Base-by-base conservation (phyloP, 2,797 vertebrate species). In the Spinibarbus caldwelli region DNA sequence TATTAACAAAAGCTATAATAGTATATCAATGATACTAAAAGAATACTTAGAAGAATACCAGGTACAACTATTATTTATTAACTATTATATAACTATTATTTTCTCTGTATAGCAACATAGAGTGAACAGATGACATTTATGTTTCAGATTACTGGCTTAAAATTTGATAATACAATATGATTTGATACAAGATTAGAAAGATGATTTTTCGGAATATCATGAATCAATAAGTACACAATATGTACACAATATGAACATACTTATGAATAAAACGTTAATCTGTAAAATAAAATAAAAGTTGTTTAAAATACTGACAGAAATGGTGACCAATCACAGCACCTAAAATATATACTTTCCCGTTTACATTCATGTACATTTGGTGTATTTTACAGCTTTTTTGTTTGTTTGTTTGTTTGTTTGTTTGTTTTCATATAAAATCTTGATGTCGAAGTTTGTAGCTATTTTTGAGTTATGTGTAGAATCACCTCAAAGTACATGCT, bases 401-500 rank as follows among this genome's bases (percentile, higher is more conserved):
- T n/a, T n/a, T n/a, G n/a, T n/a, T n/a, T n/a, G n/a, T n/a, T n/a
- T n/a, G n/a, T n/a, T n/a, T n/a, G n/a, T 52, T 34, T 66, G 26
- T 43, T 41, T 47, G 5, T 45, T 29, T 9, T 10, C 10, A 36
- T 76, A 23, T 47, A 34, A 66, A 67, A n/a, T 36, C 6, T 49
- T 68, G 31, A 36, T 36, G 21, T 34, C 49, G 8, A 67, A 49
- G 26, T 23, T 64, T 29, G n/a, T 31, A 19, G 26, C 19, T 36
- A 36, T 29, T 29, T 29, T 45, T 43, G n/a, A 43, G 21, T 71
- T 81, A 26, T 59, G 54, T 38, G 34, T 70, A n/a, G 31, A 85
- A 54, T 23, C 34, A 78, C 59, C 80, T 80, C 17, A 29, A 66
- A 83, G 73, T 78, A 80, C 43, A 78, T 59, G 38, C 54, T 84